phyloP scores from a whole-genome alignment of 53 echinoderm and acorn worm species.

The Astropecten irregularis region DNA sequence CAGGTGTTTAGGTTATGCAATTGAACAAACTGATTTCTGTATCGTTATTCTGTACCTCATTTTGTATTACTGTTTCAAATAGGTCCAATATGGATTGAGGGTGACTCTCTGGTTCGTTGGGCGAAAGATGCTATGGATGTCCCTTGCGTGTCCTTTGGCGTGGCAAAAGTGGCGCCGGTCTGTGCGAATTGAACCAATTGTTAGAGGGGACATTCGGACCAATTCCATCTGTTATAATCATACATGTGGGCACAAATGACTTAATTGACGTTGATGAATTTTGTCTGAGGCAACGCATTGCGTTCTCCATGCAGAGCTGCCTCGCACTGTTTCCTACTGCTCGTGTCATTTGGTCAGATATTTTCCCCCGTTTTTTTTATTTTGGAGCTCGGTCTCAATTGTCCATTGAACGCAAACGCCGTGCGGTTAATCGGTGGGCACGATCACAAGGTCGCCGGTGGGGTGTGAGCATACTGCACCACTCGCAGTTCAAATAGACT shows the following conservation, averaged over 20 bases:
- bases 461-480: too few relatives aligned
- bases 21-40: too few relatives aligned
- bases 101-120: background rate
- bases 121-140: background rate
- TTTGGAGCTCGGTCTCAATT: too few relatives aligned
- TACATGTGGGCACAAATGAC: background rate
- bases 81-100: background rate
- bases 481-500: background rate
- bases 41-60: too few relatives aligned
- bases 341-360: conserved; percentile 16
- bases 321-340: background rate
- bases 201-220: background rate
- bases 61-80: too few relatives aligned
- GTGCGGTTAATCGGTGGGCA: too few relatives aligned
- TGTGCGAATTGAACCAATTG: too few relatives aligned
- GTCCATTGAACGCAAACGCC: too few relatives aligned
- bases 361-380: background rate
- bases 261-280: background rate
- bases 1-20: too few relatives aligned
- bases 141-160: background rate
- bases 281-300: background rate
- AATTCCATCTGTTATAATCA: background rate
- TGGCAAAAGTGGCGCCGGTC: too few relatives aligned
- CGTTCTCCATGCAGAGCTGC: too few relatives aligned
- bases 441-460: too few relatives aligned